Evolutionary conservation across 2,888 invertebrate genomes (phyloP), one percentile per base, ranked within the genome.

Genomic region (Plagodis pulveraria): DNA sequence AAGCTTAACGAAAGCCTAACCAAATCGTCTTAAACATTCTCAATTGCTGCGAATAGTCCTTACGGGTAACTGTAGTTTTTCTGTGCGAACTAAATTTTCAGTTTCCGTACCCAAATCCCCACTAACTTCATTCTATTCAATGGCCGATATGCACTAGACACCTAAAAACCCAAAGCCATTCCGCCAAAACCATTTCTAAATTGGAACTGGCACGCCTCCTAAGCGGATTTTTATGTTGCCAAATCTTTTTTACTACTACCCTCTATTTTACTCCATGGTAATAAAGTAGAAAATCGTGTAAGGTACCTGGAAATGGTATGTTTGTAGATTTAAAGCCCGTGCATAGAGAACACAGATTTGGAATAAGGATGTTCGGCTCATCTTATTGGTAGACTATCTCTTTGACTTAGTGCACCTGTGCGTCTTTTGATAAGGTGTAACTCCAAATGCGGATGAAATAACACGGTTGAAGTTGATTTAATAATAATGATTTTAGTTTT

Each of bases 141-240:
- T 46, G 53, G 41, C 32, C 44, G n/a, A 53, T 57, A 65, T 58
- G 56, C 50, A 42, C 57, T 42, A 66, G 70, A 65, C 72, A 67
- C 58, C 72, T 61, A 66, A 67, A 74, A 83, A 79, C 78, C 81
- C 78, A 65, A 65, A 68, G 72, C 77, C 73, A 71, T 81, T 81
- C 77, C 74, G 74, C 81, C 78, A 78, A 84, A 87, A 84, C 83
- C 82, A 86, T 86, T 87, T 86, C 80, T 83, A 87, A 89, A 86
- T 88, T 86, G 85, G 80, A 87, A 86, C 80, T 76, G 78, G 84
- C 80, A 77, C 78, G 78, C 76, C 77, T 79, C 72, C 80, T 85
- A 84, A 87, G 83, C 83, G 85, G 86, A 86, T 87, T 87, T 84
- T 78, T 81, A 76, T 74, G 62, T 63, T 63, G 51, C 58, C 79